A percentile compares a stretch with the other conserved stretches of the same genome.
Evolutionary conservation across 2,113 vertebrate species (phyloP).

Genomic region (Lophochroa leadbeateri): DNA sequence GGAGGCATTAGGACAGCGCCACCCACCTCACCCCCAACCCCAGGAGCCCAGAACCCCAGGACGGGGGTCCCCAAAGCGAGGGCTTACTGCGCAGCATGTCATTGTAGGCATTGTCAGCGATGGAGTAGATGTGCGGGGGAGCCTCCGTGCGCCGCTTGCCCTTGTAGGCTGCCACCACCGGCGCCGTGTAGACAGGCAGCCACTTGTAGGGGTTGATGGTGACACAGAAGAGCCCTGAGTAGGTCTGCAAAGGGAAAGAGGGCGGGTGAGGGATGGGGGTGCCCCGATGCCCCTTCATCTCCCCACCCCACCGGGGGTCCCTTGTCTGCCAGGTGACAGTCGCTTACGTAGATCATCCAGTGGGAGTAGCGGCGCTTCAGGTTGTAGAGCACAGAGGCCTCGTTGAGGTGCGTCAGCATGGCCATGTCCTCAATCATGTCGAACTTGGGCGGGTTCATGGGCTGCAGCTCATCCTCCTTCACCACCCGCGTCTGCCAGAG

Average conservation of each 20-base stretch:
- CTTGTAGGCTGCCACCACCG: constrained; percentile 88
- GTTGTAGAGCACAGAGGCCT: constrained; percentile 87
- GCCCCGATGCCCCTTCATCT: accelerated
- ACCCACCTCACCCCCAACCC: accelerated
- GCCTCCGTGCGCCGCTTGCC: constrained; percentile 88
- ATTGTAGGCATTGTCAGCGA: constrained; percentile 91
- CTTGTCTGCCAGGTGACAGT: accelerated
- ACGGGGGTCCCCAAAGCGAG: neutral
- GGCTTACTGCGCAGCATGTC: constrained; percentile 91
- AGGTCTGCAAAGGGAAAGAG: constrained; percentile 77
- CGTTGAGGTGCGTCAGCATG: constrained; percentile 94
- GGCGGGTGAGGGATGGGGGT: accelerated
- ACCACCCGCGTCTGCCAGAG: constrained; percentile 76
- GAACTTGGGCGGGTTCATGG: constrained; percentile 92
- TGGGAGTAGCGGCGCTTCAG: constrained; percentile 85
- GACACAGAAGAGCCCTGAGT: constrained; percentile 94
- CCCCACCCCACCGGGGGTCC: accelerated
- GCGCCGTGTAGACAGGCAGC: constrained; percentile 88
- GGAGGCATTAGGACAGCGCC: neutral
- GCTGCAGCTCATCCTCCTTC: constrained; percentile 86
- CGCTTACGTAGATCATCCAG: constrained; percentile 95
- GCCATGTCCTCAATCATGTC: constrained; percentile 95
- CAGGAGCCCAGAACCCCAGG: accelerated
- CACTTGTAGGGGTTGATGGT: constrained; percentile 96
- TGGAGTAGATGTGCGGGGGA: constrained; percentile 90